Conservation (phyloP, 2,888 invertebrate species). For the Scaptomyza parva region DNA sequence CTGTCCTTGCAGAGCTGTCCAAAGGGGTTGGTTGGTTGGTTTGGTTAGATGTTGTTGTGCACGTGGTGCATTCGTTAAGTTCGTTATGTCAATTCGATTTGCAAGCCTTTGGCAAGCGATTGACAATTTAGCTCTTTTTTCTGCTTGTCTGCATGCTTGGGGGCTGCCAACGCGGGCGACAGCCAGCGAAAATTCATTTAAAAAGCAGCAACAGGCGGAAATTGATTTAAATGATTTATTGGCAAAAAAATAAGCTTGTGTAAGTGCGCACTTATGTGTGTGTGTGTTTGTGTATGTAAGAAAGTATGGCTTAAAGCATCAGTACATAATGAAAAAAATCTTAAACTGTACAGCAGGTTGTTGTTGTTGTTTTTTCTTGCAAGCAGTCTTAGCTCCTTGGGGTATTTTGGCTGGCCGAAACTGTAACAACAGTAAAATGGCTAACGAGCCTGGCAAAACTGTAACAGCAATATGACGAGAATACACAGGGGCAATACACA, state of each 20-base stretch:
- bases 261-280: constrained; percentile 7
- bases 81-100: constrained; percentile 80
- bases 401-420: constrained; percentile 40
- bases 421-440: constrained; percentile 54
- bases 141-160: background rate
- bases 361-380: constrained; percentile 25
- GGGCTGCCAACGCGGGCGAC: constrained; percentile 20
- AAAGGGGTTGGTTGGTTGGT: constrained; percentile 16
- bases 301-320: constrained; percentile 40
- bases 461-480: constrained; percentile 29
- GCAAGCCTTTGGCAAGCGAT: constrained; percentile 71
- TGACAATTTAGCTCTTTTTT: constrained; percentile 67
- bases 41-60: too few species aligned
- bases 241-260: constrained; percentile 29
- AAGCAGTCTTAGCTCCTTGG: constrained; percentile 51
- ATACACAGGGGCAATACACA: background rate
- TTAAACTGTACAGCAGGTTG: constrained; percentile 43
- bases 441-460: constrained; percentile 47
- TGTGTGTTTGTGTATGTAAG: constrained; percentile 28
- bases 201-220: constrained; percentile 75
- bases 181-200: constrained; percentile 46
- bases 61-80: constrained; percentile 55
- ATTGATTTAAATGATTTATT: constrained; percentile 84
- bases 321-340: constrained; percentile 15
- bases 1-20: constrained; percentile 12